phyloP scores from a whole-genome alignment of 2,113 vertebrate species.

The Salminus brasiliensis region DNA sequence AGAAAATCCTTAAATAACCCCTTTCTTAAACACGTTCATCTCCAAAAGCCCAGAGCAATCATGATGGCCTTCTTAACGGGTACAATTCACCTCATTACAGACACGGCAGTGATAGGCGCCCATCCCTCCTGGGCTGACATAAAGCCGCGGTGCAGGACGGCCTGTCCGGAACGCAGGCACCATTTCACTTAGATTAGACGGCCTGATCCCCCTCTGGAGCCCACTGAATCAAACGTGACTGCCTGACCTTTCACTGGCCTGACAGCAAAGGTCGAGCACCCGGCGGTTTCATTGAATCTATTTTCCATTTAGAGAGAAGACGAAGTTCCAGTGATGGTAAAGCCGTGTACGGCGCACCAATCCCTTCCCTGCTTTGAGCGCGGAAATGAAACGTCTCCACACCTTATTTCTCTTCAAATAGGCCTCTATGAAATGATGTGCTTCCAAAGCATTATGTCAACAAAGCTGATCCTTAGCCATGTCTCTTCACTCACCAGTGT shows the following conservation, averaged over 20 bases:
- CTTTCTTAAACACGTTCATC: not conserved
- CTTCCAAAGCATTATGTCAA: not conserved
- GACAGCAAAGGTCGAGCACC: constrained; percentile 50
- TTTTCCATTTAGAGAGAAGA: constrained; percentile 19
- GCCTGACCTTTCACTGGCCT: constrained; percentile 47
- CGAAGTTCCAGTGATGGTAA: not conserved
- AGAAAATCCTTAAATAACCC: no score
- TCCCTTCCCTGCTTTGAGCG: not conserved
- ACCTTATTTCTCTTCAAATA: not conserved
- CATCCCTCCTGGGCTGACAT: constrained; percentile 16
- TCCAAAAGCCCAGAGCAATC: not conserved
- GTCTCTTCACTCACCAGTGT: not conserved
- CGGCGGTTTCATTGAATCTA: constrained; percentile 16
- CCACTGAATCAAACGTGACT: constrained; percentile 49
- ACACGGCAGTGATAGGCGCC: not conserved
- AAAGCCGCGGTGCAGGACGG: constrained; percentile 24
- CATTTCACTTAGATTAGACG: constrained; percentile 47
- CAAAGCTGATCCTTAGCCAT: not conserved
- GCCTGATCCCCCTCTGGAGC: constrained; percentile 38
- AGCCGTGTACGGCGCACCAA: not conserved
- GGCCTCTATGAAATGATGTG: not conserved
- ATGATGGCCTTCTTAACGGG: not conserved
- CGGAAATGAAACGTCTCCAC: not conserved
- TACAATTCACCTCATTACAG: not conserved
- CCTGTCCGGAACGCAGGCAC: constrained; percentile 21